Evolutionary conservation across 2,113 vertebrate species (phyloP), one percentile per base, ranked within the genome.

Genomic region (Monarcha castaneiventris): DNA sequence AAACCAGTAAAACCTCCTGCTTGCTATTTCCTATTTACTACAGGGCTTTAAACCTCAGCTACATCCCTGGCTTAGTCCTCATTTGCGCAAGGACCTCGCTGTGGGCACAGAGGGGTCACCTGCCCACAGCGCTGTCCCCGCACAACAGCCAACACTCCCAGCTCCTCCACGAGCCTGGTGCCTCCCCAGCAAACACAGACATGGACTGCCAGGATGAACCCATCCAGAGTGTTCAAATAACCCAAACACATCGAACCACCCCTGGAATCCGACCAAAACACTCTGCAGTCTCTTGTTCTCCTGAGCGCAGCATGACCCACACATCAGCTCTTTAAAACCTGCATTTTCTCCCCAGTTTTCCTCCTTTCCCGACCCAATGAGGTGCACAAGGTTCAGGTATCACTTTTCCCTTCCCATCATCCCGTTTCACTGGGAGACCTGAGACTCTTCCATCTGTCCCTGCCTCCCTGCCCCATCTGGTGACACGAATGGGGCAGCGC

Each of bases 231-330:
- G 5, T 11, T 49, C 76, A 18, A 13, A 2, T 2, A 25, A 46
- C 33, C n/a, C 52, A 15, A 49, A 35, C 30, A 18, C 89, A 35
- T 1, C 4, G 3, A 56, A 10, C 37, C 26, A 22, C 4, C 27
- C 51, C 0, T 15, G 44, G n/a, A 41, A 41, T 4, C 1, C 2
- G 23, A 46, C 26, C 32, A 41, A 29, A 79, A 7, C 30, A 4
- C 23, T 9, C 61, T 4, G 39, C 49, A n/a, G 33, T 3, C 19
- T 3, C 4, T 2, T 1, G 27, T 4, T 51, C 67, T 52, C 68
- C 66, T 10, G 2, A 66, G 33, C 4, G 0, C 13, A 1, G 43
- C 37, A 1, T 1, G 4, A 35, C 21, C 25, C 0, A 0, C 3
- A 8, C 13, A 25, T 7, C 76, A 59, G 39, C 35, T 67, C 87